Base-by-base conservation (phyloP, 2,797 vertebrate species). In the Zenarchopterus dispar region DNA sequence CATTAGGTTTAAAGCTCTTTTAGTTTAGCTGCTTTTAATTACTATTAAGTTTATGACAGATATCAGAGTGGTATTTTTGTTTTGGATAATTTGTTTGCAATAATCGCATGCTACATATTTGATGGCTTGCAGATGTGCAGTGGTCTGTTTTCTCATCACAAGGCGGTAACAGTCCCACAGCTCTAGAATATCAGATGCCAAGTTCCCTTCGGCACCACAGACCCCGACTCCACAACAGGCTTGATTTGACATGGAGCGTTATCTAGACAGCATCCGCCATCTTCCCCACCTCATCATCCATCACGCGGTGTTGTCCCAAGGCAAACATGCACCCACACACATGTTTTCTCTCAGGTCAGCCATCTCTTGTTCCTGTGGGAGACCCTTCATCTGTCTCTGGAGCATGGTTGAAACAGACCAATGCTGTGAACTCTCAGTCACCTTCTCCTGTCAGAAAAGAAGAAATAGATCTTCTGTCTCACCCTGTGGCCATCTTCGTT, bases 321-420 rank as follows among this genome's bases (percentile, higher is more conserved):
- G 58, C 62, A 24, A 43, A 42, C 42, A 44, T 44, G 53, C 44
- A 26, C 3, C 31, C 46, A 46, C 55, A 64, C 60, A 65, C 52
- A 28, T 5, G 1, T 51, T 57, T 61, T 55, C 42, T 62, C 46
- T 2, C 53, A 54, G 74, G 80, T 80, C 79, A 73, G 18, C 63
- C 62, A 15, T 47, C 47, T 62, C 77, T 70, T 70, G 68, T 67
- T 81, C 74, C 66, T 56, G 24, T 56, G 58, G 70, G 82, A 36
- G 47, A 58, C 56, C 62, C 43, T 77, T 73, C 83, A 77, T 79
- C 73, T 4, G 49, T 60, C 74, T 69, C 53, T 79, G 81, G 82
- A 81, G 85, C 84, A 52, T 84, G 73, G 84, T 70, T 62, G 70
- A 68, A 74, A 76, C 41, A 56, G 62, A 82, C 88, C 76, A 77